A percentile compares a stretch with the other conserved stretches of the same genome.
phyloP scores from a whole-genome alignment of 2,888 invertebrate species.

The Synanthedon vespiformis region DNA sequence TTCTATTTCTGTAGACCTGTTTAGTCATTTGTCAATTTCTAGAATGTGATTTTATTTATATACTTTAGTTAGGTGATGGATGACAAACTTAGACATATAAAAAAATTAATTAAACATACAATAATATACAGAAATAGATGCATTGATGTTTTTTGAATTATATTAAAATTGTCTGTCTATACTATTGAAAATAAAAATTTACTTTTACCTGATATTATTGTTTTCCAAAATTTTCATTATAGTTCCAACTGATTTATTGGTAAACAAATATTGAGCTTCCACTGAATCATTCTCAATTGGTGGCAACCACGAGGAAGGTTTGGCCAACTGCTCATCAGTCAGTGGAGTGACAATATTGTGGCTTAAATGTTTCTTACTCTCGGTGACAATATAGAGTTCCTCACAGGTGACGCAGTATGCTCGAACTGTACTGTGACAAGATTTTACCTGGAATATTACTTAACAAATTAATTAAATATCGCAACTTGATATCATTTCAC shows the following conservation, averaged over 20 bases:
- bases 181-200: background rate
- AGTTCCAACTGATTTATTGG: constrained; percentile 74
- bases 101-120: background rate
- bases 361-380: constrained; percentile 58
- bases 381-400: constrained; percentile 52
- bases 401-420: constrained; percentile 76
- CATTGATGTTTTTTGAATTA: background rate
- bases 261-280: constrained; percentile 91
- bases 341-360: constrained; percentile 70
- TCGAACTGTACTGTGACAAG: constrained; percentile 49
- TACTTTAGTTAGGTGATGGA: too few species aligned
- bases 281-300: constrained; percentile 80
- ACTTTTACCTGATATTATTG: constrained; percentile 68
- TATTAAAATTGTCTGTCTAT: background rate
- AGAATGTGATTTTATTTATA: too few species aligned
- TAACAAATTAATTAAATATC: too few species aligned
- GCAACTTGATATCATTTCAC: too few species aligned
- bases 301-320: constrained; percentile 76
- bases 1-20: too few species aligned
- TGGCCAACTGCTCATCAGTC: constrained; percentile 67
- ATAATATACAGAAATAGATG: background rate
- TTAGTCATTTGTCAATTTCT: too few species aligned
- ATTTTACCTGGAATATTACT: constrained; percentile 41
- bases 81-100: background rate
- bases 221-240: constrained; percentile 72